Evolutionary conservation across 1,140 invertebrate genomes (phyloP).

Genomic region (Drosophila watanabei): DNA sequence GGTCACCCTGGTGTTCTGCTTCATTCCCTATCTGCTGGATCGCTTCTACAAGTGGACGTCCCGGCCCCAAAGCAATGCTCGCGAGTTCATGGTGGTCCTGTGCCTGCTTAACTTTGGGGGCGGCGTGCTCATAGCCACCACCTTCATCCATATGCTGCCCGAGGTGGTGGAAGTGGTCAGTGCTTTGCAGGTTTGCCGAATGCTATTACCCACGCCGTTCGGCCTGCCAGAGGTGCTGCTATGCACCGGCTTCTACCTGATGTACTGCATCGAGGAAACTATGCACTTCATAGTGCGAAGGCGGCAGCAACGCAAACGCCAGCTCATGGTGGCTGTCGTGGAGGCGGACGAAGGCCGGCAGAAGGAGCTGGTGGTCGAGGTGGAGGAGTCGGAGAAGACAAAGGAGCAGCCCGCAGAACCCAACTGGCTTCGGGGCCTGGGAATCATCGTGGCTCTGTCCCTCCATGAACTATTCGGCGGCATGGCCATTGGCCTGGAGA

Average conservation of each 20-base stretch:
- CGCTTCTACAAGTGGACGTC: slow-evolving; percentile 88
- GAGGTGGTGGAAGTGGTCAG: slow-evolving; percentile 91
- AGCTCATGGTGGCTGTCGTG: slow-evolving; percentile 14
- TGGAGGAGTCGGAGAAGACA: slow-evolving; percentile 60
- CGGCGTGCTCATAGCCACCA: slow-evolving; percentile 95
- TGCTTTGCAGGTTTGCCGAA: slow-evolving; percentile 86
- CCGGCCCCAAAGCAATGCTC: slow-evolving; percentile 86
- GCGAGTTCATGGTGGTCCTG: slow-evolving; percentile 86
- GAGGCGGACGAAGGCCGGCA: not conserved
- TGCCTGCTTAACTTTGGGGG: slow-evolving; percentile 94
- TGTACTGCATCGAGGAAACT: slow-evolving; percentile 93
- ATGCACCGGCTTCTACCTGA: slow-evolving; percentile 92
- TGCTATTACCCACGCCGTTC: slow-evolving; percentile 87
- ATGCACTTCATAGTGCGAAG: slow-evolving; percentile 89
- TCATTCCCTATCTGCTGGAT: slow-evolving; percentile 89
- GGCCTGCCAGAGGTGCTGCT: slow-evolving; percentile 90
- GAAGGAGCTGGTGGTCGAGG: slow-evolving; percentile 77
- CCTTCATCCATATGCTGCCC: slow-evolving; percentile 89
- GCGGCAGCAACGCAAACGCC: slow-evolving; percentile 76
- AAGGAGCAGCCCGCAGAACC: slow-evolving; percentile 53
- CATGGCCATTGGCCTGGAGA: slow-evolving; percentile 93
- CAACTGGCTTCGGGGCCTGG: slow-evolving; percentile 89
- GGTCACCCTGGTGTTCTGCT: slow-evolving; percentile 90
- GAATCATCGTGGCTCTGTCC: slow-evolving; percentile 94
- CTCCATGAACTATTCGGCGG: slow-evolving; percentile 97